Percentiles rank a stretch among this genome's conserved stretches.
Evolutionary conservation across 1,140 invertebrate species (phyloP).

Genomic region (Eumaeus atala): DNA sequence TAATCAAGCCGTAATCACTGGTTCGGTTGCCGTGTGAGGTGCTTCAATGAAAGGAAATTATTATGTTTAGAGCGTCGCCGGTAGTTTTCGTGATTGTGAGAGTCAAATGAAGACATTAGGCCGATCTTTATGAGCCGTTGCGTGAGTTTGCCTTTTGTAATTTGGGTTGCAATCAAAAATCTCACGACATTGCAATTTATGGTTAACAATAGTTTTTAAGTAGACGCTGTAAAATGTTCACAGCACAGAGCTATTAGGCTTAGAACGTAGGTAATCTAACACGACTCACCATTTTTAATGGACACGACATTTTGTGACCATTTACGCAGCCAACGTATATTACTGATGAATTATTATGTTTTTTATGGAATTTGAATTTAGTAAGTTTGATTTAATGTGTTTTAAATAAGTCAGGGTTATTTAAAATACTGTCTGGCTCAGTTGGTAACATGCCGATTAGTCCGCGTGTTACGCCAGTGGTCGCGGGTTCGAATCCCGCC

Average conservation of each 20-base stretch:
- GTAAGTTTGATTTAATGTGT: no score
- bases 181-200: constrained; percentile 13
- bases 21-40: constrained; percentile 56
- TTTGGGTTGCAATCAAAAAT: constrained; percentile 19
- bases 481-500: no score
- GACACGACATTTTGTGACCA: no score
- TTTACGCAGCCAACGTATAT: no score
- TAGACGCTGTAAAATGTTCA: constrained; percentile 6
- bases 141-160: constrained; percentile 31
- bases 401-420: no score
- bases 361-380: no score
- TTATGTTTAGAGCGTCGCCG: constrained; percentile 42
- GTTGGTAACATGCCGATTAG: no score
- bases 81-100: constrained; percentile 39
- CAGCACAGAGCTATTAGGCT: constrained; percentile 3
- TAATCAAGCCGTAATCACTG: constrained; percentile 65
- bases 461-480: no score
- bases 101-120: constrained; percentile 64
- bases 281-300: neutral
- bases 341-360: no score
- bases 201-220: constrained; percentile 8
- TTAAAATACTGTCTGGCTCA: no score
- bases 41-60: constrained; percentile 51
- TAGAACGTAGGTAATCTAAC: constrained; percentile 3
- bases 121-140: constrained; percentile 48